Base-by-base conservation (phyloP, 2,888 invertebrate genomes). In the Dorcus parallelipipedus region DNA sequence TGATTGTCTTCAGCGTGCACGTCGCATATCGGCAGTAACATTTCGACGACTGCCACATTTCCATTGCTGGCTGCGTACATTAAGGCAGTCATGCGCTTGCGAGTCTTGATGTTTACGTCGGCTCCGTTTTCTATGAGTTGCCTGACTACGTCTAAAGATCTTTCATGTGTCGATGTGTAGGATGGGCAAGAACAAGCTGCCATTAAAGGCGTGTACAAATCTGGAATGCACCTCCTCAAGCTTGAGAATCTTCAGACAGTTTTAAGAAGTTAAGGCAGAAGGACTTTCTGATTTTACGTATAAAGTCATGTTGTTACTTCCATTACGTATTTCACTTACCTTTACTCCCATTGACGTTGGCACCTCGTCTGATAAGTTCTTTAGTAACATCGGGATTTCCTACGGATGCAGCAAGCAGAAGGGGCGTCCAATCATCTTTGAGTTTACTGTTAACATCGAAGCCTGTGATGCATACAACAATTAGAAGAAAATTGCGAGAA, bases 141-240 rank as follows among this genome's bases (percentile, higher is more conserved):
- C 43, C 75, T 71, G 23, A 75, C 64, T 47, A 75, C 62, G 48
- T 69, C 60, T 10, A 71, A 59, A 20, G 85, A 78, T 59, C 86
- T 82, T 60, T 78, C 75, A 51, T 78, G 75, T 52, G 81, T 76
- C 3, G 74, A 68, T 38, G 76, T 75, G 40, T 76, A 71, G n/a
- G 76, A 77, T 60, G 81, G 82, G 67, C 84, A 86, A n/a, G 83
- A 80, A 67, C 86, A 86, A 33, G 83, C 81, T 61, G 83, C 81
- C 86, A 87, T 86, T 52, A 87, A 72, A 23, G 85, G 82, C 41
- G 86, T 86, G 53, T 80, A 80, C n/a, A 83, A 83, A 76, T 86
- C 87, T 87, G 75, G 41, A 79, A 76, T 61, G 3, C 26, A 20
- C 20, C 20, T 20, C 20, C 20, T 20, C 3, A 3, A 2, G 2